Percentiles rank a stretch among this genome's conserved stretches.
Conservation (phyloP, 2,113 vertebrate genomes). For the Phrynosoma blainvillii region DNA sequence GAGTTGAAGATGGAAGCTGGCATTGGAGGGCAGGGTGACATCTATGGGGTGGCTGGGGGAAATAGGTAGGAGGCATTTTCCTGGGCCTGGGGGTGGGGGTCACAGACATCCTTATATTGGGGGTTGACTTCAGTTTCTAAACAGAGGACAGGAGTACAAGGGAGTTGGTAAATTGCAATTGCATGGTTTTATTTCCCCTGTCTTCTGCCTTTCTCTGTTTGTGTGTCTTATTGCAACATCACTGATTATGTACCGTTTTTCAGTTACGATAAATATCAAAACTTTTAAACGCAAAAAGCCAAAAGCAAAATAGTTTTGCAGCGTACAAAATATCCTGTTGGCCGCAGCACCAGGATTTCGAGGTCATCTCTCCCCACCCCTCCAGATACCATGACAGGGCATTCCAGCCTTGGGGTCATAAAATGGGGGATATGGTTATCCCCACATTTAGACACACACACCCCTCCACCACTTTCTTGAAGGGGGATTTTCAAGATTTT, state of each 20-base stretch:
- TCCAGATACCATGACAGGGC: background rate
- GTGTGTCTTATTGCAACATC: background rate
- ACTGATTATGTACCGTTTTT: background rate
- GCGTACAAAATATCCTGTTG: background rate
- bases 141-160: slow-evolving; percentile 19
- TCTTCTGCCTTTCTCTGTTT: background rate
- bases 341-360: background rate
- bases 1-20: slow-evolving; percentile 52
- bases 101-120: slow-evolving; percentile 34
- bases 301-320: background rate
- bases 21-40: slow-evolving; percentile 69
- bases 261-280: background rate
- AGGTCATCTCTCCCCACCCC: background rate
- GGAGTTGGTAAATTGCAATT: background rate
- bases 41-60: background rate
- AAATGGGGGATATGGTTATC: no score
- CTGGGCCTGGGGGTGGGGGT: slow-evolving; percentile 52
- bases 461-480: no score
- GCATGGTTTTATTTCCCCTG: background rate
- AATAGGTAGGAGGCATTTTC: slow-evolving; percentile 32
- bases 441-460: no score
- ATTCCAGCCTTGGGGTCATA: no score
- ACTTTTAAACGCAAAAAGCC: background rate
- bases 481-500: no score
- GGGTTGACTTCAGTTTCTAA: slow-evolving; percentile 44